These are phyloP conservation scores for Drosophila bocqueti DNA, from an alignment of 1,140 invertebrate genomes.

Conservation along the genomic window DNA sequence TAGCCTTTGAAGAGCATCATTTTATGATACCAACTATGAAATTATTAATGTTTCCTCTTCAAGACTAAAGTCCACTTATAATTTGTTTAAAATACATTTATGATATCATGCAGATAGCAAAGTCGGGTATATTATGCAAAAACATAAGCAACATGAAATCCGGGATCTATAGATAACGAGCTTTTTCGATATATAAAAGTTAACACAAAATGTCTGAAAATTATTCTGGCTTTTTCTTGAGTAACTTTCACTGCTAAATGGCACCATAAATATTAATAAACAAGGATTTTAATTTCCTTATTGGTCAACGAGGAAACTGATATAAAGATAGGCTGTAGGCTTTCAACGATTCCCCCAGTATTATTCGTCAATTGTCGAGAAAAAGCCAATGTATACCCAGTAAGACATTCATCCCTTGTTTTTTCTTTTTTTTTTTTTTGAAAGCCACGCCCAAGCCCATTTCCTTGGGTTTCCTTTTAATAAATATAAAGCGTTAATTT, in stretches of 20 bases:
- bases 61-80: not conserved
- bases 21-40: not conserved
- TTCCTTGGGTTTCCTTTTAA: slow-evolving; percentile 70
- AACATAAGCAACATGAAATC: slow-evolving; percentile 14
- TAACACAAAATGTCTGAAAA: not conserved
- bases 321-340: slow-evolving; percentile 18
- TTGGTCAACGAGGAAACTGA: slow-evolving; percentile 27
- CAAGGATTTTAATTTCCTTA: slow-evolving; percentile 55
- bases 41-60: not conserved
- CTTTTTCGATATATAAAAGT: not conserved
- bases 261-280: slow-evolving; percentile 60
- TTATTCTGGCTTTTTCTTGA: not conserved
- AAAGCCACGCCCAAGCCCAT: slow-evolving; percentile 52
- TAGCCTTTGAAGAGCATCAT: no score
- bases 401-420: slow-evolving; percentile 49
- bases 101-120: slow-evolving; percentile 13
- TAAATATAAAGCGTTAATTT: slow-evolving; percentile 84
- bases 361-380: slow-evolving; percentile 55
- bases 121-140: not conserved
- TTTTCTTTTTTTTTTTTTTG: not conserved
- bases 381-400: slow-evolving; percentile 17
- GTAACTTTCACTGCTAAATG: not conserved
- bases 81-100: not conserved
- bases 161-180: slow-evolving; percentile 10
- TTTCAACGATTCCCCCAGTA: slow-evolving; percentile 2